Evolutionary conservation across 2,113 vertebrate genomes (phyloP).

Genomic region (Ranitomeya variabilis): DNA sequence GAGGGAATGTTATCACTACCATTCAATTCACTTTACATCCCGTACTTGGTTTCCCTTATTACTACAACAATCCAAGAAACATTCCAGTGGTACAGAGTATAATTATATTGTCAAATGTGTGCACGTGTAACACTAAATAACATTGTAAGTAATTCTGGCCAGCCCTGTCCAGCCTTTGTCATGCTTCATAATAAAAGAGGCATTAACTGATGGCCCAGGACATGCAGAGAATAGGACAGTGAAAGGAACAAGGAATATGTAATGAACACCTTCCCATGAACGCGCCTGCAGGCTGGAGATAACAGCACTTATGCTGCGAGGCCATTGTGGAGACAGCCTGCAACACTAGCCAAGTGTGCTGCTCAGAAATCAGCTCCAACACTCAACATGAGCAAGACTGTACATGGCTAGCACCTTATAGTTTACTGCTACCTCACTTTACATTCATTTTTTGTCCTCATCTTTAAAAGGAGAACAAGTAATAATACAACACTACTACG

Average conservation of each 20-base stretch:
- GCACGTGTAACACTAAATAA: slow-evolving; percentile 46
- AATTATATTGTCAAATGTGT: slow-evolving; percentile 55
- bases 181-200: slow-evolving; percentile 49
- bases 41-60: slow-evolving; percentile 21
- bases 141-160: slow-evolving; percentile 55
- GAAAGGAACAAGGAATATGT: slow-evolving; percentile 56
- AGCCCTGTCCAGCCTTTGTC: slow-evolving; percentile 55
- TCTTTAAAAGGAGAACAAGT: neutral
- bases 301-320: slow-evolving; percentile 40
- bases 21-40: neutral
- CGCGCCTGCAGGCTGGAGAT: slow-evolving; percentile 49
- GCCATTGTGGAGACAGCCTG: slow-evolving; percentile 35
- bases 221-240: slow-evolving; percentile 52
- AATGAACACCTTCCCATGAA: slow-evolving; percentile 52
- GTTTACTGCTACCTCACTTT: slow-evolving; percentile 7
- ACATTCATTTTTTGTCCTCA: slow-evolving; percentile 9
- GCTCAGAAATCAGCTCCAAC: slow-evolving; percentile 1
- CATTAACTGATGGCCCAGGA: slow-evolving; percentile 57
- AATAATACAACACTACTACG: slow-evolving; percentile 28
- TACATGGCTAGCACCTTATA: slow-evolving; percentile 9
- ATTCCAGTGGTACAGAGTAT: slow-evolving; percentile 35
- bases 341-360: slow-evolving; percentile 45
- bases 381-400: slow-evolving; percentile 32
- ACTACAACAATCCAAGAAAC: slow-evolving; percentile 36
- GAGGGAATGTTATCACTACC: neutral